A percentile compares a stretch with the other conserved stretches of the same genome.
Conservation (phyloP, 2,888 invertebrate species). For the Erebia epiphron region DNA sequence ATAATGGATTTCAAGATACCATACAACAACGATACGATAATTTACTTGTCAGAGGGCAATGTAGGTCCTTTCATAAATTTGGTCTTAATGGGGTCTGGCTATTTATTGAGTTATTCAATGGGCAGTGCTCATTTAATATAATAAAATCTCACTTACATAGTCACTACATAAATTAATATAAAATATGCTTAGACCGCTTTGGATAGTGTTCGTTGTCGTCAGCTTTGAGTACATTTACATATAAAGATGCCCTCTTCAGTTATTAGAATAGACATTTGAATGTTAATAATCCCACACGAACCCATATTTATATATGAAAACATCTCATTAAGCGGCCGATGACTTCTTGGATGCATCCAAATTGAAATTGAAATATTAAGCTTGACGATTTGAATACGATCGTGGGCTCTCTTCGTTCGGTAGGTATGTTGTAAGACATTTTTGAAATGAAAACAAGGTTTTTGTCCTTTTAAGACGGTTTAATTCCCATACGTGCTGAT, state of each 20-base stretch:
- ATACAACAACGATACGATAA: no score
- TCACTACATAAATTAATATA: slow-evolving; percentile 15
- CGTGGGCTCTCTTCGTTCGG: background rate
- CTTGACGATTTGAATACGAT: slow-evolving; percentile 33
- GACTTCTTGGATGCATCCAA: slow-evolving; percentile 43
- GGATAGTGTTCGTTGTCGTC: slow-evolving; percentile 9
- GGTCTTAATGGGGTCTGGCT: background rate
- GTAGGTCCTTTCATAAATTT: background rate
- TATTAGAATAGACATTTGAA: slow-evolving; percentile 42
- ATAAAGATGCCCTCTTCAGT: slow-evolving; percentile 30
- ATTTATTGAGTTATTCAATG: slow-evolving; percentile 7
- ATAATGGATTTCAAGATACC: no score
- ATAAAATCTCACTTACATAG: slow-evolving; percentile 19
- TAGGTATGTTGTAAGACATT: background rate
- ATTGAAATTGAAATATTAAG: slow-evolving; percentile 35
- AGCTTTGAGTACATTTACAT: slow-evolving; percentile 25
- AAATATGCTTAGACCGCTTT: slow-evolving; percentile 27
- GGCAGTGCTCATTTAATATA: background rate
- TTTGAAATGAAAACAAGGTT: slow-evolving; percentile 9
- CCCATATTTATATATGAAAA: slow-evolving; percentile 49
- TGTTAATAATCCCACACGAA: slow-evolving; percentile 49
- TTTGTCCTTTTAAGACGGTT: slow-evolving; percentile 5
- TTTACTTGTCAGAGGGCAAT: background rate
- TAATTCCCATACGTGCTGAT: background rate
- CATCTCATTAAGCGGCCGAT: slow-evolving; percentile 58